Evolutionary conservation across 92 coral and sea anemone species (phyloP).

Genomic region (Palythoa grandiflora): DNA sequence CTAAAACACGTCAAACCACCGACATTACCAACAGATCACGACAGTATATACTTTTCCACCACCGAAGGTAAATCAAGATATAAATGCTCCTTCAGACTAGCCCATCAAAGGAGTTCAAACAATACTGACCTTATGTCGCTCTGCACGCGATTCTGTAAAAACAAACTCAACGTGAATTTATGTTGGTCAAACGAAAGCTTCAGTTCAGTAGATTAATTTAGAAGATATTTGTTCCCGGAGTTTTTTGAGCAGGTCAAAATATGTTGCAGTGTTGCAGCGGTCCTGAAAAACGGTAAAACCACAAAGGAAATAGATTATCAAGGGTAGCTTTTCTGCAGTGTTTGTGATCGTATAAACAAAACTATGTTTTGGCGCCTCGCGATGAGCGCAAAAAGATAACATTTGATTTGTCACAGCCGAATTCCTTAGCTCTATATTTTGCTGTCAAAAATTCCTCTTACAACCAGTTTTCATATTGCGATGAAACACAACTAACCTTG

Average conservation of each 20-base stretch:
- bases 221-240: background rate
- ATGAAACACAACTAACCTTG: background rate
- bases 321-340: background rate
- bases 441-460: no score
- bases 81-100: background rate
- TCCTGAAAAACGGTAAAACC: conserved; percentile 25
- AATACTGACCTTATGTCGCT: background rate
- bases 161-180: background rate
- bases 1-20: background rate
- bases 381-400: conserved; percentile 20
- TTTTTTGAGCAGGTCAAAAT: background rate
- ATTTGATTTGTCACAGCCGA: background rate
- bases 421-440: background rate
- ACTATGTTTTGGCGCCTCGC: background rate
- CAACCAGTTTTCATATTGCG: background rate
- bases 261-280: background rate
- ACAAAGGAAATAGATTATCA: conserved; percentile 32
- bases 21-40: background rate
- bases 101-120: background rate
- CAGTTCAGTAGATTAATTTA: background rate
- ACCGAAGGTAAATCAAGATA: background rate
- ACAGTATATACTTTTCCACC: background rate
- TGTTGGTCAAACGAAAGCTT: background rate
- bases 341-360: conserved; percentile 36
- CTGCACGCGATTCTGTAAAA: conserved; percentile 26